Evolutionary conservation across 2,888 invertebrate species (phyloP).

Genomic region (Xestia xanthographa): DNA sequence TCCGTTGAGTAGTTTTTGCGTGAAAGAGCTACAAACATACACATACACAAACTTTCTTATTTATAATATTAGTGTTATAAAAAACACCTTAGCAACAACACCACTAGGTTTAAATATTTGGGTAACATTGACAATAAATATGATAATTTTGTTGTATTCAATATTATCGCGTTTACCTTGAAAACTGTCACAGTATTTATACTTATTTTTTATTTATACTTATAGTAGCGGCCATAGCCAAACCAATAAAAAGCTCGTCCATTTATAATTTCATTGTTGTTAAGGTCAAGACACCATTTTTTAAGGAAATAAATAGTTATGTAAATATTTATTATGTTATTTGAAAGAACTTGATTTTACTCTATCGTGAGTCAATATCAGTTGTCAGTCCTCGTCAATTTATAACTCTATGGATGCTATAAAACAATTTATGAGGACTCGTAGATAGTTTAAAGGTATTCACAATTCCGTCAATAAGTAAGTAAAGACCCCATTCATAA

Average conservation of each 20-base stretch:
- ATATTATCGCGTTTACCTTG: conserved; percentile 50
- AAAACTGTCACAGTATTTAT: conserved; percentile 33
- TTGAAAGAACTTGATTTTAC: not conserved
- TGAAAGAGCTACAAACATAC: no score
- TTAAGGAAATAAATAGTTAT: conserved; percentile 7
- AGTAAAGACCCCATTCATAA: no score
- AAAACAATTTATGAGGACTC: not conserved
- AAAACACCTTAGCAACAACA: conserved; percentile 31
- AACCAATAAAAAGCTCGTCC: conserved; percentile 5
- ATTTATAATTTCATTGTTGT: conserved; percentile 29
- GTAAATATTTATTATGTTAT: not conserved
- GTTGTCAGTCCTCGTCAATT: not conserved
- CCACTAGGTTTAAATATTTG: not conserved
- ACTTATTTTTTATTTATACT: not conserved
- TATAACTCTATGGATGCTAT: no score
- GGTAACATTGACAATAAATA: conserved; percentile 27
- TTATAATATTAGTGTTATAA: not conserved
- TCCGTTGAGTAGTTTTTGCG: no score
- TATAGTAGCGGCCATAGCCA: not conserved
- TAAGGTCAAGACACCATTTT: conserved; percentile 6
- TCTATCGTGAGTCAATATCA: not conserved
- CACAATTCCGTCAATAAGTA: no score
- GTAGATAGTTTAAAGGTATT: no score
- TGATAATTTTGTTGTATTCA: conserved; percentile 29
- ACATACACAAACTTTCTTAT: no score